Evolutionary conservation across 2,113 vertebrate genomes (phyloP).

Genomic region (Gopherus evgoodei): DNA sequence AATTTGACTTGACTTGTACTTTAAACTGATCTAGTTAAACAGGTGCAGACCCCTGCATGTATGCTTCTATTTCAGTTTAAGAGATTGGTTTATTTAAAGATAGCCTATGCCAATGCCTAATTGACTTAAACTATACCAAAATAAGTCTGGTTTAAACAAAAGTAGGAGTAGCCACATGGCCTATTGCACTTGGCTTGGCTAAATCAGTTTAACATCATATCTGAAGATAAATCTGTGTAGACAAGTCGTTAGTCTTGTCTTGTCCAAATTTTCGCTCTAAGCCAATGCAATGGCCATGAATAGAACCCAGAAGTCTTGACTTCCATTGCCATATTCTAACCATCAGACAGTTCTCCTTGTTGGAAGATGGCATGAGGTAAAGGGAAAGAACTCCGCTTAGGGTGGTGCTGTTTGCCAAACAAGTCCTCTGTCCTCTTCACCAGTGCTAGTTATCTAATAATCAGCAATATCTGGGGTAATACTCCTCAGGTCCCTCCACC

Average conservation of each 20-base stretch:
- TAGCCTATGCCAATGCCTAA: neutral
- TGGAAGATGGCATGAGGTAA: neutral
- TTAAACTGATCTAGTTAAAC: neutral
- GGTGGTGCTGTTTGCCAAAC: neutral
- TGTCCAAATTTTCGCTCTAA: neutral
- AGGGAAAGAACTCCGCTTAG: too few relatives aligned
- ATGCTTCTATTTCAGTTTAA: neutral
- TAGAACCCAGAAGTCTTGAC: neutral
- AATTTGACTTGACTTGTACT: neutral
- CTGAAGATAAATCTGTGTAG: neutral
- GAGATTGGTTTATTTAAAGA: neutral
- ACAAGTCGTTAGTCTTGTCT: neutral
- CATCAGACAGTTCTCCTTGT: neutral
- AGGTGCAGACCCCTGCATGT: too few relatives aligned
- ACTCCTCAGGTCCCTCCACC: neutral
- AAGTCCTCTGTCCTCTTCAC: neutral
- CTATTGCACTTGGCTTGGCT: neutral
- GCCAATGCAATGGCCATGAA: neutral
- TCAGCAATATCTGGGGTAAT: neutral
- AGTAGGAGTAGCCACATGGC: neutral
- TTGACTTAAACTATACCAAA: neutral
- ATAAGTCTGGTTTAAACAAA: neutral
- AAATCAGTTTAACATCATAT: neutral
- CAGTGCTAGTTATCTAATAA: neutral
- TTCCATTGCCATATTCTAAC: neutral